These are phyloP conservation scores for Lepeophtheirus nordmannii DNA, from an alignment of 2,888 invertebrate genomes.

Conservation along the genomic window DNA sequence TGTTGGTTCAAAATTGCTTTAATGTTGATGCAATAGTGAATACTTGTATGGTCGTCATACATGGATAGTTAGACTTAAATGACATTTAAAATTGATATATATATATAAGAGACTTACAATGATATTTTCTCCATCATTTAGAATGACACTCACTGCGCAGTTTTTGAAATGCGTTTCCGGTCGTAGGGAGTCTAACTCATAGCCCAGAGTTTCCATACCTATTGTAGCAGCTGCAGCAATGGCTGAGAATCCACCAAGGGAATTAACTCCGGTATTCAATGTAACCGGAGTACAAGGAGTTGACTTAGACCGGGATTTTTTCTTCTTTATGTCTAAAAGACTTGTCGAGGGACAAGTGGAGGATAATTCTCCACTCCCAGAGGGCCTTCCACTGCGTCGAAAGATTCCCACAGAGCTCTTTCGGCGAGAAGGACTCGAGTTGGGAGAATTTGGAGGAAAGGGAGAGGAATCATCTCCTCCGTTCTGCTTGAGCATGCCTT, in stretches of 20 bases:
- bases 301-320: not conserved
- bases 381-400: not conserved
- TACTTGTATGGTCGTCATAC: too few relatives aligned
- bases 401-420: not conserved
- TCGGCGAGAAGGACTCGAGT: not conserved
- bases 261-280: not conserved
- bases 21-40: too few relatives aligned
- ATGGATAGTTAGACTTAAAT: too few relatives aligned
- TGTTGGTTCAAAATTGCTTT: too few relatives aligned
- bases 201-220: slow-evolving; percentile 1
- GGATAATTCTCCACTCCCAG: not conserved
- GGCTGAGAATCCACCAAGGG: not conserved
- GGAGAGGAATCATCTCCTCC: too few relatives aligned
- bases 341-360: too few relatives aligned
- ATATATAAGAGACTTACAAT: not conserved
- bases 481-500: too few relatives aligned
- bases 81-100: not conserved
- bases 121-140: not conserved
- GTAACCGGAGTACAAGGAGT: not conserved
- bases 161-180: not conserved
- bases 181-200: not conserved
- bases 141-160: not conserved
- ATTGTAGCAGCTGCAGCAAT: slow-evolving; percentile 2
- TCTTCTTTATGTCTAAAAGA: not conserved
- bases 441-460: too few relatives aligned